These are phyloP conservation scores for Cossypha heuglini DNA, from an alignment of 2,797 vertebrate species.

Conservation along the genomic window DNA sequence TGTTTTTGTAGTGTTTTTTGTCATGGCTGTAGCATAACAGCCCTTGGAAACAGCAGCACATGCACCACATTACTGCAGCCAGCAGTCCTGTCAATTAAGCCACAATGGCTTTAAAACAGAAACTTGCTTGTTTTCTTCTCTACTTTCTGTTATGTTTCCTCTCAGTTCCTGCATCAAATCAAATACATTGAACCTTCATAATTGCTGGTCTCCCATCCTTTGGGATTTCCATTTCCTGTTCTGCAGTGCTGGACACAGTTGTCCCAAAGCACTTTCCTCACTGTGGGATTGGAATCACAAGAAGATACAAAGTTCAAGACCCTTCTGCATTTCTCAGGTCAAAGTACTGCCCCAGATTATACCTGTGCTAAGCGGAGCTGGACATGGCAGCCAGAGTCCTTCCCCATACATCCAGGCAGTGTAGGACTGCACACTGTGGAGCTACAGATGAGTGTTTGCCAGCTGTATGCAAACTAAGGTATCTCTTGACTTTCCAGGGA, in stretches of 20 bases:
- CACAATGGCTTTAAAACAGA: not conserved
- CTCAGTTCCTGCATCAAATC: not conserved
- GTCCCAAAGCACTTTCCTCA: fast-evolving
- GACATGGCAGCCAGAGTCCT: not conserved
- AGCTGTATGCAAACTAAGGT: not conserved
- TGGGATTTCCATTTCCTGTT: slow-evolving; percentile 25
- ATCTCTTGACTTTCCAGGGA: not conserved
- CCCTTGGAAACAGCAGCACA: not conserved
- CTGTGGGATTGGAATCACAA: not conserved
- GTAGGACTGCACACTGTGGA: fast-evolving
- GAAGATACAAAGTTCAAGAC: not conserved
- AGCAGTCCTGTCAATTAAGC: not conserved
- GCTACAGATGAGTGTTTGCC: not conserved
- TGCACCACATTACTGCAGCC: not conserved
- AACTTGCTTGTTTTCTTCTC: not conserved
- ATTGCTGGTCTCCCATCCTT: not conserved
- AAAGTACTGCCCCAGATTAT: not conserved
- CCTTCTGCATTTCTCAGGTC: not conserved
- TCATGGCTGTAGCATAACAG: fast-evolving
- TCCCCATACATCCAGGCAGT: not conserved
- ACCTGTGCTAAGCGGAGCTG: not conserved
- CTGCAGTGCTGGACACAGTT: not conserved
- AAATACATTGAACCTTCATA: not conserved
- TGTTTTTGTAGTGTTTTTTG: not conserved
- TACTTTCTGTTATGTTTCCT: not conserved